A percentile compares a stretch with the other conserved stretches of the same genome.
Conservation (phyloP, 2,888 invertebrate genomes). For the Crioceris asparagi region DNA sequence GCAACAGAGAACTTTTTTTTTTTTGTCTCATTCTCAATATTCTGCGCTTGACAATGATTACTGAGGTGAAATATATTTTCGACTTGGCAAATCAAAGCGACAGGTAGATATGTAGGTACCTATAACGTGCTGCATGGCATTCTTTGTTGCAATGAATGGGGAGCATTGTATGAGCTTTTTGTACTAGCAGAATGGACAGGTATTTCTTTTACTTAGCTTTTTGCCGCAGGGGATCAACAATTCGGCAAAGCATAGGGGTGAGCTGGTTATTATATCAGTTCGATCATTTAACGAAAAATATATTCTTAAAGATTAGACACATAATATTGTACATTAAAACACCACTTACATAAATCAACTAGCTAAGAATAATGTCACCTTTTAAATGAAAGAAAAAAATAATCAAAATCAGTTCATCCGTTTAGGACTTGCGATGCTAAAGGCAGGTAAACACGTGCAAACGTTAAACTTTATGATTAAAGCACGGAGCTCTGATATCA, state of each 20-base stretch:
- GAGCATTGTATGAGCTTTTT: constrained; percentile 28
- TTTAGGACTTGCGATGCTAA: too few species aligned
- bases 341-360: too few species aligned
- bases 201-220: constrained; percentile 32
- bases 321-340: too few species aligned
- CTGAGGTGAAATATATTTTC: constrained; percentile 36
- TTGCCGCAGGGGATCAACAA: constrained; percentile 23
- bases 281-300: neutral
- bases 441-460: too few species aligned
- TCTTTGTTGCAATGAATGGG: constrained; percentile 30
- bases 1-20: constrained; percentile 21
- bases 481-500: too few species aligned
- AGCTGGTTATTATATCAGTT: constrained; percentile 2
- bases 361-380: too few species aligned
- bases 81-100: constrained; percentile 36
- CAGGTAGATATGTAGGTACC: too few species aligned
- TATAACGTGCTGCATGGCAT: too few species aligned
- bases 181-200: constrained; percentile 31
- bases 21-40: too few species aligned
- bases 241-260: constrained; percentile 7
- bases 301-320: neutral
- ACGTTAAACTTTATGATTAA: too few species aligned
- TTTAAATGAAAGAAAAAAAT: too few species aligned
- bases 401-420: too few species aligned
- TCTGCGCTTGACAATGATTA: constrained; percentile 34